These are phyloP conservation scores for Teinopalpus imperialis DNA, from an alignment of 2,888 invertebrate genomes.

Conservation along the genomic window DNA sequence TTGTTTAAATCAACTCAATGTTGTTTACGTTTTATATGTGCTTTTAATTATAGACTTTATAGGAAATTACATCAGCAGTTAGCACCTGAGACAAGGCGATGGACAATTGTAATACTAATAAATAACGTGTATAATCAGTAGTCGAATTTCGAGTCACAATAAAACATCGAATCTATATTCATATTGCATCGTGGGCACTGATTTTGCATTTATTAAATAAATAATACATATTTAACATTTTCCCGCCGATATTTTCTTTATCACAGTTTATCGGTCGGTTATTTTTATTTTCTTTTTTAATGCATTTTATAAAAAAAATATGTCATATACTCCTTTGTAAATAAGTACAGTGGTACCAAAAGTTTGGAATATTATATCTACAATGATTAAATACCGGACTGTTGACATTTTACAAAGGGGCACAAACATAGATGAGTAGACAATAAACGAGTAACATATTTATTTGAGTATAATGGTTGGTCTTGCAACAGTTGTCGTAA, in stretches of 20 bases:
- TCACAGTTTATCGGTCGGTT: constrained; percentile 76
- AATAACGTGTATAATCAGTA: constrained; percentile 36
- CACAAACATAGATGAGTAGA: constrained; percentile 40
- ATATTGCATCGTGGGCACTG: constrained; percentile 79
- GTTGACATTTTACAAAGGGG: constrained; percentile 47
- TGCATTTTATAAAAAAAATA: constrained; percentile 44
- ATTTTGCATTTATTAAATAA: constrained; percentile 68
- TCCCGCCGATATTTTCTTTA: constrained; percentile 57
- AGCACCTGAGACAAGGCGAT: constrained; percentile 43
- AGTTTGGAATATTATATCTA: constrained; percentile 5
- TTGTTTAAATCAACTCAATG: constrained; percentile 12
- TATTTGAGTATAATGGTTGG: constrained; percentile 23
- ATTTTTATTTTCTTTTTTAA: constrained; percentile 64
- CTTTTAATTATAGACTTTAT: constrained; percentile 42
- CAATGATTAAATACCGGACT: constrained; percentile 17
- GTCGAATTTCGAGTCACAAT: constrained; percentile 26
- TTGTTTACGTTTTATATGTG: constrained; percentile 24
- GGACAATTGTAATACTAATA: constrained; percentile 46
- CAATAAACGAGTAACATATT: constrained; percentile 28
- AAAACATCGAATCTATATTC: constrained; percentile 40
- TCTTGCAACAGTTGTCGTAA: constrained; percentile 19
- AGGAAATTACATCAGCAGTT: constrained; percentile 59
- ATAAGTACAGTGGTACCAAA: constrained; percentile 1
- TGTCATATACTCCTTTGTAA: constrained; percentile 46
- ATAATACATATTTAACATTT: constrained; percentile 52